Evolutionary conservation across 2,113 vertebrate species (phyloP).

Genomic region (Pandion haliaetus): DNA sequence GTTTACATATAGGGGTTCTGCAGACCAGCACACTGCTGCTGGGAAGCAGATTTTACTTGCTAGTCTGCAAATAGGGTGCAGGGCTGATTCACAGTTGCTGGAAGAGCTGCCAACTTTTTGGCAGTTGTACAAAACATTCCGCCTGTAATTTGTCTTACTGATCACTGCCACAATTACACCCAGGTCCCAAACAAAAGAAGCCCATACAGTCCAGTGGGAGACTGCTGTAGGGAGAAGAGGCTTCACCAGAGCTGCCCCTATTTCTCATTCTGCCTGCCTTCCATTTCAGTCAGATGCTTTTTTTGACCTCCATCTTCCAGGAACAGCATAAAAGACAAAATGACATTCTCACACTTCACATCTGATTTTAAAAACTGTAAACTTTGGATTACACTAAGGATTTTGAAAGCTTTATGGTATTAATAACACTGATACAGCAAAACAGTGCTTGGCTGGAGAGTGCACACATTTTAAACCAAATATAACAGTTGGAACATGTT

Average conservation of each 20-base stretch:
- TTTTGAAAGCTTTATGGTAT: conserved; percentile 57
- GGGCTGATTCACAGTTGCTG: conserved; percentile 32
- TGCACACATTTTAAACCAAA: not conserved
- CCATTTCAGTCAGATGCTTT: not conserved
- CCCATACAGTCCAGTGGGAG: not conserved
- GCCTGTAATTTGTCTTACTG: not conserved
- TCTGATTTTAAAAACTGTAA: not conserved
- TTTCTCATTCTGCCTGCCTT: not conserved
- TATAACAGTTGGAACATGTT: not conserved
- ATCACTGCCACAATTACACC: not conserved
- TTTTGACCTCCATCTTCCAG: not conserved
- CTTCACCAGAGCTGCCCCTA: not conserved
- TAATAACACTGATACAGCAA: conserved; percentile 47
- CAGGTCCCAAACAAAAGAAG: not conserved
- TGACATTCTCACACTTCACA: not conserved
- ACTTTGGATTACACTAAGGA: conserved; percentile 28
- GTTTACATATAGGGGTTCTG: not conserved
- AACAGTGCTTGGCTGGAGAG: not conserved
- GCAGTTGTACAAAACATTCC: not conserved
- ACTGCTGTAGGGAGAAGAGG: not conserved
- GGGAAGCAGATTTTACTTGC: not conserved
- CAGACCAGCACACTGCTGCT: not conserved
- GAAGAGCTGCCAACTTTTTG: conserved; percentile 21
- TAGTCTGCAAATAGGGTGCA: not conserved
- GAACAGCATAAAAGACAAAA: not conserved